Evolutionary conservation across 1,140 invertebrate genomes (phyloP).

Genomic region (Diachasma alloeum): DNA sequence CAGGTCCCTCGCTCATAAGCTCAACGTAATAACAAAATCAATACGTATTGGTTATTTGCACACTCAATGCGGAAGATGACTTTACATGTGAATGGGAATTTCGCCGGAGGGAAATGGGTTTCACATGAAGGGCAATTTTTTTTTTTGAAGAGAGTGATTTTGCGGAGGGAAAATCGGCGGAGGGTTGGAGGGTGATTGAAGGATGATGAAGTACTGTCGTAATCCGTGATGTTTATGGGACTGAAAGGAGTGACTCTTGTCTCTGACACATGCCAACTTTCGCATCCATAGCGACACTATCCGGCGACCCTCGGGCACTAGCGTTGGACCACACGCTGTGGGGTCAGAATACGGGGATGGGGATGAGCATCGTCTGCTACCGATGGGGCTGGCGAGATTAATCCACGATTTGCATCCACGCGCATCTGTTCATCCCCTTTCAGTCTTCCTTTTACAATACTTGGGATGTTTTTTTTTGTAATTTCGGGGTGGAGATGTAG

Average conservation of each 20-base stretch:
- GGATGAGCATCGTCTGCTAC: slow-evolving; percentile 23
- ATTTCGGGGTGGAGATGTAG: background rate
- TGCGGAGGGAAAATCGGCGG: background rate
- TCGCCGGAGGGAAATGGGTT: background rate
- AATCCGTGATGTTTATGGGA: slow-evolving; percentile 46
- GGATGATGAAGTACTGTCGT: slow-evolving; percentile 38
- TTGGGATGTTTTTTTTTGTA: background rate
- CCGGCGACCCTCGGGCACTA: slow-evolving; percentile 39
- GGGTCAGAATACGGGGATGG: slow-evolving; percentile 12
- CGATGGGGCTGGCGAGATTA: slow-evolving; percentile 53
- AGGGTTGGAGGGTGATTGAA: slow-evolving; percentile 11
- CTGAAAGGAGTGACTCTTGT: slow-evolving; percentile 53
- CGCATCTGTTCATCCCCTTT: slow-evolving; percentile 50
- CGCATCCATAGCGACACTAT: slow-evolving; percentile 39
- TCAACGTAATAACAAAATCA: slow-evolving; percentile 50
- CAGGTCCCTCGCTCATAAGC: slow-evolving; percentile 22
- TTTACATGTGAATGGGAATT: slow-evolving; percentile 29
- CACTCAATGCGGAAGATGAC: slow-evolving; percentile 21
- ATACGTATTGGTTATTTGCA: slow-evolving; percentile 39
- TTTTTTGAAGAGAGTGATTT: background rate
- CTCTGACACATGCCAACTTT: slow-evolving; percentile 52
- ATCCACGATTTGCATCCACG: slow-evolving; percentile 58
- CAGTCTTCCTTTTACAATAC: slow-evolving; percentile 14
- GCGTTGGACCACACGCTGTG: slow-evolving; percentile 27
- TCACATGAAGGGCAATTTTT: background rate